Base-by-base conservation (phyloP, 2,113 vertebrate genomes). In the Calcarius ornatus region DNA sequence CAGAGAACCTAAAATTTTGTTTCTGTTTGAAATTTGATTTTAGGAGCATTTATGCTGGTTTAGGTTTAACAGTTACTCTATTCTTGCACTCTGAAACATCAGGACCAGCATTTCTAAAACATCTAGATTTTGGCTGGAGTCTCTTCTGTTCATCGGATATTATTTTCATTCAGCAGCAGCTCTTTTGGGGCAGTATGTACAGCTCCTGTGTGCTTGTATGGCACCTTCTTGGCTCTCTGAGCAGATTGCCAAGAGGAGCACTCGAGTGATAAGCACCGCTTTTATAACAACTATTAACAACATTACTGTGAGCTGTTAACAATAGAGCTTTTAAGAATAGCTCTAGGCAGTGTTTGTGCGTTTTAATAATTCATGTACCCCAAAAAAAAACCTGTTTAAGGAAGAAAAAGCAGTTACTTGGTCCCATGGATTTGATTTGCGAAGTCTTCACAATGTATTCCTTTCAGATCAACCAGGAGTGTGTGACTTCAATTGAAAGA, bases 401-500 rank as follows among this genome's bases (percentile, higher is more conserved):
- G 63, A 16, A 48, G 8, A 16, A 28, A 64, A 56, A 69, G 2
- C 3, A 3, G 3, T 51, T 76, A 2, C 25, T 78, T 73, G 65
- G 37, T 81, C 21, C 37, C 1, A 2, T 38, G 68, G 50, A 22
- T 88, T 80, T 82, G 37, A 43, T 79, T 85, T 88, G 45, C 25
- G 6, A 2, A 38, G 28, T 54, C 28, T 27, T 56, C 24, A 3
- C 43, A 20, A 14, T 47, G 10, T 17, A 59, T 51, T 33, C 8
- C 42, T 69, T 70, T 77, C 11, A 16, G 59, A 45, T 77, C 45
- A 70, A 45, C 21, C 2, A 25, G 19, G 10, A 3, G 1, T 15
- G 4, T 0, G 0, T 50, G 23, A 33, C 18, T 75, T 35, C 9
- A 42, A 2, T 0, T 77, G 38, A 48, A 76, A 91, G 28, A 79